Conservation (phyloP, 2,888 invertebrate species). For the Lepidochrysops patricia region DNA sequence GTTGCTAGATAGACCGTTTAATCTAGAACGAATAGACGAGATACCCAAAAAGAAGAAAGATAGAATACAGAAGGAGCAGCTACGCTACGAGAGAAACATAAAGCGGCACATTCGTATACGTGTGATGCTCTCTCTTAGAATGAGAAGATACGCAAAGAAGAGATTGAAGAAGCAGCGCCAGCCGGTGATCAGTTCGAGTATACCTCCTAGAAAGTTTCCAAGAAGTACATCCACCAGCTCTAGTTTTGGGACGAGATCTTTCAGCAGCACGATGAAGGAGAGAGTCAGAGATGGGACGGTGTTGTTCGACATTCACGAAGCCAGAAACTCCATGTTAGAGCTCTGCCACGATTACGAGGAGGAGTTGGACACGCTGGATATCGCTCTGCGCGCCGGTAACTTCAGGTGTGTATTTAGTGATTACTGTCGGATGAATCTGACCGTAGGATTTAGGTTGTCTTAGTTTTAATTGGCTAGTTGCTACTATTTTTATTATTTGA, state of each 20-base stretch:
- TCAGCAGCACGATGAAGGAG: conserved; percentile 58
- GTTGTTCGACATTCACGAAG: conserved; percentile 63
- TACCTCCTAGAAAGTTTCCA: conserved; percentile 53
- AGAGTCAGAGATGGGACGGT: conserved; percentile 58
- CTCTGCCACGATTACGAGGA: conserved; percentile 64
- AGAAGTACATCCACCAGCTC: conserved; percentile 49
- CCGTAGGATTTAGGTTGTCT: too few relatives aligned
- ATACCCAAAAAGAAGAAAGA: conserved; percentile 48
- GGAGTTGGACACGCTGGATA: conserved; percentile 64
- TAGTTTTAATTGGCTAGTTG: neutral
- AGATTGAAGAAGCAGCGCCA: conserved; percentile 40
- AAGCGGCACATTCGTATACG: conserved; percentile 78
- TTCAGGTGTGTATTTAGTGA: conserved; percentile 57
- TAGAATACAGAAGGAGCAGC: conserved; percentile 59
- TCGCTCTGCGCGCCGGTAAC: conserved; percentile 69
- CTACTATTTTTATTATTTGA: too few relatives aligned
- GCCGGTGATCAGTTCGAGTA: conserved; percentile 37
- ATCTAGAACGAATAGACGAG: conserved; percentile 57
- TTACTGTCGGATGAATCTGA: too few relatives aligned
- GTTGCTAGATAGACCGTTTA: conserved; percentile 38
- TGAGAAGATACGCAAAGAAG: conserved; percentile 71
- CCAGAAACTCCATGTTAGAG: conserved; percentile 61
- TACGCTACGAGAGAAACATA: conserved; percentile 74
- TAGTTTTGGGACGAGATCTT: conserved; percentile 60
- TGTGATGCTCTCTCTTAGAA: conserved; percentile 78